Conservation (phyloP, 2,113 vertebrate species). For the Apeltes quadracus region DNA sequence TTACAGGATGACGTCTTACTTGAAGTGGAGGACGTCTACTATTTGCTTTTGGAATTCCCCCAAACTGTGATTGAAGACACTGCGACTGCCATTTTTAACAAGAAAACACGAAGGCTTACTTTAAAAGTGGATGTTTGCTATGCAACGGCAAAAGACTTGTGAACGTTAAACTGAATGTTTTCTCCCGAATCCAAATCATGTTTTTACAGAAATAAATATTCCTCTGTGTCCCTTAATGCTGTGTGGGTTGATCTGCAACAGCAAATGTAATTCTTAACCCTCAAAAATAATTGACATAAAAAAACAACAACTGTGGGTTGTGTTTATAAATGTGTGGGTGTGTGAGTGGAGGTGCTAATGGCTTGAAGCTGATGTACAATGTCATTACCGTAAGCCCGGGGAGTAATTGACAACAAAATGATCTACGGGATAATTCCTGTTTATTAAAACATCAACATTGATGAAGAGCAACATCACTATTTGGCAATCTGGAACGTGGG, state of each 20-base stretch:
- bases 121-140: conserved; percentile 76
- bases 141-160: not conserved
- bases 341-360: conserved; percentile 52
- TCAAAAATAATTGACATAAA: conserved; percentile 45
- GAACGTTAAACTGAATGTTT: conserved; percentile 26
- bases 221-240: conserved; percentile 12
- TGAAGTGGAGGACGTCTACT: conserved; percentile 85
- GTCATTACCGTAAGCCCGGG: conserved; percentile 19
- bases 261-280: conserved; percentile 24
- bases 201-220: conserved; percentile 36
- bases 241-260: conserved; percentile 38
- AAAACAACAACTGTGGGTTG: conserved; percentile 43
- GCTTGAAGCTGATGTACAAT: conserved; percentile 29
- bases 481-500: conserved; percentile 75
- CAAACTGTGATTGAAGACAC: conserved; percentile 80
- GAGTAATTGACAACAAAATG: conserved; percentile 58
- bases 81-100: conserved; percentile 82
- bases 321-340: conserved; percentile 57
- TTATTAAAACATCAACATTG: conserved; percentile 74
- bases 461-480: conserved; percentile 58
- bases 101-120: conserved; percentile 75
- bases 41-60: conserved; percentile 83
- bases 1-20: conserved; percentile 86
- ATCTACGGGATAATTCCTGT: conserved; percentile 72
- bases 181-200: conserved; percentile 2